These are phyloP conservation scores for Scrobipalpa atriplicella DNA, from an alignment of 2,888 invertebrate genomes.

Conservation along the genomic window DNA sequence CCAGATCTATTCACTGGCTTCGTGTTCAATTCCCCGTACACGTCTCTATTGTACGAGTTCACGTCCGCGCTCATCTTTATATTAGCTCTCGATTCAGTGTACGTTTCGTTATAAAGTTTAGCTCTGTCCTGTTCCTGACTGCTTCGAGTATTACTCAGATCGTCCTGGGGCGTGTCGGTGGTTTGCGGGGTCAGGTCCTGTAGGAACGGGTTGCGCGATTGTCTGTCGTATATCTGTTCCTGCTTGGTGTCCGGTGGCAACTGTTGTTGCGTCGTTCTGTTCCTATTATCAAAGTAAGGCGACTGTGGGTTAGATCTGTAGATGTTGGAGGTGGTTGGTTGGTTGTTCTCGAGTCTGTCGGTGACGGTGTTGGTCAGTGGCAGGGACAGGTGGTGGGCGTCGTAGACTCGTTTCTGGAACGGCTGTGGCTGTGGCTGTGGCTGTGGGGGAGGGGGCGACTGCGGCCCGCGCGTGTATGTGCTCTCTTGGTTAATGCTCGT, in stretches of 20 bases:
- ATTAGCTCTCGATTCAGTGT: slow-evolving; percentile 51
- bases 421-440: slow-evolving; percentile 56
- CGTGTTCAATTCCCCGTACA: slow-evolving; percentile 65
- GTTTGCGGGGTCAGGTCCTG: slow-evolving; percentile 58
- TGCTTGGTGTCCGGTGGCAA: slow-evolving; percentile 51
- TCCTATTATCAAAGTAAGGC: slow-evolving; percentile 78
- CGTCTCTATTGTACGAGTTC: slow-evolving; percentile 60
- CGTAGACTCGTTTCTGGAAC: slow-evolving; percentile 71
- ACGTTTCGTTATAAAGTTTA: slow-evolving; percentile 51
- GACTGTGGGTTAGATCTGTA: slow-evolving; percentile 77
- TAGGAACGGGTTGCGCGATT: slow-evolving; percentile 66
- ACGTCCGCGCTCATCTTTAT: slow-evolving; percentile 50
- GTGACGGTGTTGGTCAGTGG: slow-evolving; percentile 71
- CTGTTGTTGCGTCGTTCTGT: slow-evolving; percentile 58
- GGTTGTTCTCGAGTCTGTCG: slow-evolving; percentile 67
- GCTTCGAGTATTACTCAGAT: slow-evolving; percentile 39
- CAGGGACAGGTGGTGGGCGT: slow-evolving; percentile 74
- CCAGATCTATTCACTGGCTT: slow-evolving; percentile 52
- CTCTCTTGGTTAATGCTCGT: slow-evolving; percentile 71
- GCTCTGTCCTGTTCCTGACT: slow-evolving; percentile 47
- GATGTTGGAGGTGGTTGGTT: slow-evolving; percentile 59
- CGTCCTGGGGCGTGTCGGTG: slow-evolving; percentile 51
- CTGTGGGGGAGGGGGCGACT: slow-evolving; percentile 69
- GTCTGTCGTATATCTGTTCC: slow-evolving; percentile 65
- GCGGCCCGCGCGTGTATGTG: slow-evolving; percentile 79